Conservation (phyloP, 23 tunicate species). For the Oikopleura vanhoeffeni region DNA sequence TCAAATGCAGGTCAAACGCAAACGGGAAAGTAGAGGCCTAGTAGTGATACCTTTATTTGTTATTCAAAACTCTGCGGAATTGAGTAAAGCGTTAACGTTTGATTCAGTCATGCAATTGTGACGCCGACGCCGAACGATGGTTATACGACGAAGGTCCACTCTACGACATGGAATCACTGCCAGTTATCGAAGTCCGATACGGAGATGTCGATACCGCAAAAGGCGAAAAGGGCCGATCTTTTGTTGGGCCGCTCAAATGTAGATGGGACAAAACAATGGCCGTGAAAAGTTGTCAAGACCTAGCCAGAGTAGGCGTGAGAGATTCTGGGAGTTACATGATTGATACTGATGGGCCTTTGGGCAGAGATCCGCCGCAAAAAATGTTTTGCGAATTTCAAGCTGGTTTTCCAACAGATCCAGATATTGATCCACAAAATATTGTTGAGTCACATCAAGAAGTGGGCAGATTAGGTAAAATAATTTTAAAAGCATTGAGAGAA, state of each 20-base stretch:
- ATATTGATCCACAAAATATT: not conserved
- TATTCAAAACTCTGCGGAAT: no score
- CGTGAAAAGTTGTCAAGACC: constrained; percentile 55
- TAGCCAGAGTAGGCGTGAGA: constrained; percentile 43
- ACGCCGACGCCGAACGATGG: constrained; percentile 76
- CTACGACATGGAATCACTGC: constrained; percentile 35
- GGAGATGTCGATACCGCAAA: constrained; percentile 50
- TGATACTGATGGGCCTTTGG: constrained; percentile 27
- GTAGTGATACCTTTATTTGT: no score
- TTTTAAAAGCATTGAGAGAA: no score
- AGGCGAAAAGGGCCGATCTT: constrained; percentile 55
- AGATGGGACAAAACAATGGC: constrained; percentile 52
- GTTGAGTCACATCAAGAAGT: not conserved
- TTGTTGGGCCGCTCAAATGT: constrained; percentile 60
- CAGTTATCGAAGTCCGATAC: constrained; percentile 41
- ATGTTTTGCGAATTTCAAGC: not conserved
- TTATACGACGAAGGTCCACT: constrained; percentile 50
- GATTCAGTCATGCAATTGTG: constrained; percentile 67
- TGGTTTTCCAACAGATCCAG: not conserved
- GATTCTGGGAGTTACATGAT: constrained; percentile 37
- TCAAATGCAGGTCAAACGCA: no score
- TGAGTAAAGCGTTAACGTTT: no score
- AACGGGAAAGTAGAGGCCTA: no score
- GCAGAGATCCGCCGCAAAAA: not conserved
- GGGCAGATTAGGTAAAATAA: not conserved